A percentile compares a stretch with the other conserved stretches of the same genome.
These are phyloP conservation scores for Penaeus monodon DNA, from an alignment of 2,888 invertebrate species.

Conservation along the genomic window DNA sequence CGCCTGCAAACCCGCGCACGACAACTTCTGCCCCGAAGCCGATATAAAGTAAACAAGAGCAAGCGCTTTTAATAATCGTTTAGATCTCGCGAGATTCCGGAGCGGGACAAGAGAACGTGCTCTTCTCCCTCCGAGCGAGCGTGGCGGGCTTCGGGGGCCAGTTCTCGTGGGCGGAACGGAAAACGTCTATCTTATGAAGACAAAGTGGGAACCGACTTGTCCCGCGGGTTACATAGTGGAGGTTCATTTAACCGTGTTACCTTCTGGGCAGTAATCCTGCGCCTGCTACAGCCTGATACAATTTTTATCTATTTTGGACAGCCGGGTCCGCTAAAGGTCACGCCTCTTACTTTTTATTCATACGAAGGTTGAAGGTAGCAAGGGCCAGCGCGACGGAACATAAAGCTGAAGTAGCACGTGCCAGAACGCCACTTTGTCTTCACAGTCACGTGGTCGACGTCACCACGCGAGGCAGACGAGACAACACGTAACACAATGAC, in stretches of 20 bases:
- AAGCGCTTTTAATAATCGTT: not conserved
- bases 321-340: not conserved
- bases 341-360: not conserved
- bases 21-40: conserved; percentile 6
- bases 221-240: too few species aligned
- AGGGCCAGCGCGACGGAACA: not conserved
- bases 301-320: too few species aligned
- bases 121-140: too few species aligned
- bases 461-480: conserved; percentile 33
- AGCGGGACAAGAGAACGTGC: too few species aligned
- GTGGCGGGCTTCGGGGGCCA: not conserved
- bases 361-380: not conserved
- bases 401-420: not conserved
- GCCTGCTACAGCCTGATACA: too few species aligned
- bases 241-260: too few species aligned
- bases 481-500: conserved; percentile 37
- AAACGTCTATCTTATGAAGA: conserved; percentile 28
- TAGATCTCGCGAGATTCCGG: not conserved
- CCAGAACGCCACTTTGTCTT: not conserved
- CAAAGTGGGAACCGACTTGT: not conserved
- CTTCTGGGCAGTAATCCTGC: too few species aligned
- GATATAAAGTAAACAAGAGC: too few species aligned
- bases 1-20: conserved; percentile 27
- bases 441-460: conserved; percentile 21
- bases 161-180: conserved; percentile 9